Evolutionary conservation across 2,113 vertebrate genomes (phyloP), one percentile per base, ranked within the genome.

Genomic region (Phodopus roborovskii): DNA sequence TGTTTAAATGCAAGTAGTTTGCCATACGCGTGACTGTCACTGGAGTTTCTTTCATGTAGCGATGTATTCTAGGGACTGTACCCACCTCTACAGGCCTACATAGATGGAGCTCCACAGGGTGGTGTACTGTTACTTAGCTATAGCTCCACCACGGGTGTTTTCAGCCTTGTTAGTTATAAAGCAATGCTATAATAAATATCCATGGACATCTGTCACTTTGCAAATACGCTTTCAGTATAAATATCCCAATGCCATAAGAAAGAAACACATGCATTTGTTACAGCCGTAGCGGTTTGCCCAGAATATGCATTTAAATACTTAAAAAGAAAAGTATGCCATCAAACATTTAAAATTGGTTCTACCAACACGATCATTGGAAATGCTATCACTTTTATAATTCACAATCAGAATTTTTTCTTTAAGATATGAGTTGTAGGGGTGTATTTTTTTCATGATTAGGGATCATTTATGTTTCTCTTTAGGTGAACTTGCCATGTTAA

Each of bases 281-380:
- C 36, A 74, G 56, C n/a, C 68, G 30, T 84, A 70, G 53, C 17
- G 74, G 39, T 66, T 77, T 93, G 16, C 28, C 60, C 33, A 45
- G 4, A 16, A 8, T 70, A n/a, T 48, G n/a, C 19, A 73, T 82
- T 82, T 82, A 60, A 58, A 58, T 24, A 81, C 33, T 81, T n/a
- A n/a, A n/a, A n/a, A n/a, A 81, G n/a, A 39, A 9, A 39, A 56
- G 36, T 26, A 33, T 91, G 36, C 92, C 92, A 84, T 62, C 74
- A 92, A 42, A 77, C 62, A 94, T 30, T 92, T 86, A 22, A 45
- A 45, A 20, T 50, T 81, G 17, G 39, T 24, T 82, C 78, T 92
- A 36, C 11, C 56, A 87, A 19, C 7, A n/a, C 81, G 88, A 28
- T 83, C 87, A 91, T 60, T 82, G 30, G 86, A 93, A 94, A 89